Conservation (phyloP, 2,113 vertebrate species). For the Sclerurus mexicanus region DNA sequence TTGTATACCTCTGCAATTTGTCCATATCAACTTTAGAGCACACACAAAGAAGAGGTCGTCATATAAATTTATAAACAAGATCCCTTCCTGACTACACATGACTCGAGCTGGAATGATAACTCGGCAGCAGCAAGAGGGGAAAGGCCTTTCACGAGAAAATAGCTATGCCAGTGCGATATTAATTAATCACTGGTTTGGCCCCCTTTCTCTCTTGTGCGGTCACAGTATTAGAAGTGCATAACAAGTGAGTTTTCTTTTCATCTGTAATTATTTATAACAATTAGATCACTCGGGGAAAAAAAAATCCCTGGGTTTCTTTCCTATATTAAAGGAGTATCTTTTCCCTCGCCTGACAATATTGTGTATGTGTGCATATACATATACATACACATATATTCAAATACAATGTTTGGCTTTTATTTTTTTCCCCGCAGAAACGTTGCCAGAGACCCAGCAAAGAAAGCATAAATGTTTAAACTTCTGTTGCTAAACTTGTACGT, state of each 20-base stretch:
- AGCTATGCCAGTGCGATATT: conserved; percentile 34
- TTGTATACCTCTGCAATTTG: conserved; percentile 79
- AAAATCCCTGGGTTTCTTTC: neutral
- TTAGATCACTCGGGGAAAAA: neutral
- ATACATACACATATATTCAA: fast-evolving
- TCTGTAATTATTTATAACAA: conserved; percentile 60
- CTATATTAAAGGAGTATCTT: neutral
- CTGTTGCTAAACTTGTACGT: fast-evolving
- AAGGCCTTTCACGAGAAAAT: conserved; percentile 16
- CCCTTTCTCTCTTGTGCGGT: conserved; percentile 3
- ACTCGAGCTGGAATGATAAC: conserved; percentile 48
- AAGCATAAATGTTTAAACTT: neutral
- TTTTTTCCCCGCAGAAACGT: neutral
- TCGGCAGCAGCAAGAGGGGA: neutral
- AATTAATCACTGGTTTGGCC: conserved; percentile 59
- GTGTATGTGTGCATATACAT: neutral
- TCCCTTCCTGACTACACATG: conserved; percentile 47
- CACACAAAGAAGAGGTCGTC: conserved; percentile 72
- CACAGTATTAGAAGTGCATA: conserved; percentile 49
- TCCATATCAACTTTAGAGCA: conserved; percentile 75
- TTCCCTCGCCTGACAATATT: neutral
- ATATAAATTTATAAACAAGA: conserved; percentile 77
- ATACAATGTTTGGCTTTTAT: neutral
- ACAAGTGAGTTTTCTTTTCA: conserved; percentile 53
- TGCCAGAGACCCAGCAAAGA: neutral